A percentile compares a stretch with the other conserved stretches of the same genome.
phyloP scores from a whole-genome alignment of 2,888 invertebrate genomes.

The Bugula neritina region DNA sequence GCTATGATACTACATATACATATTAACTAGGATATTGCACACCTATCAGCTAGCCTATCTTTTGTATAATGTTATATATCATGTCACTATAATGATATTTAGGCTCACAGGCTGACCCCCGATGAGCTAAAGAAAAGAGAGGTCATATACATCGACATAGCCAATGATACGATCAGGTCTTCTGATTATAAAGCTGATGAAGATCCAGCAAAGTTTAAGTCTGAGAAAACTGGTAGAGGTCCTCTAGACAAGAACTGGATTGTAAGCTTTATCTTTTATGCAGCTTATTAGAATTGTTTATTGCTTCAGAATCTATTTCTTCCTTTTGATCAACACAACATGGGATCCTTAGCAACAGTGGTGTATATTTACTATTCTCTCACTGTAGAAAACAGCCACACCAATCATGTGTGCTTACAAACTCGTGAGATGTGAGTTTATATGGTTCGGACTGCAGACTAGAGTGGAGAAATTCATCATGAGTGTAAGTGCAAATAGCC shows the following conservation, averaged over 20 bases:
- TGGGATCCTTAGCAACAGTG: too few species aligned
- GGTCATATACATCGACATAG: slow-evolving; percentile 87
- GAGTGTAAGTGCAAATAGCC: slow-evolving; percentile 56
- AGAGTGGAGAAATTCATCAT: slow-evolving; percentile 90
- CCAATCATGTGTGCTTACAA: slow-evolving; percentile 98
- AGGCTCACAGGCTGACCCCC: slow-evolving; percentile 86
- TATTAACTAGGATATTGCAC: too few species aligned
- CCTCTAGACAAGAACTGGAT: slow-evolving; percentile 74
- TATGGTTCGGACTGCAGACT: slow-evolving; percentile 91
- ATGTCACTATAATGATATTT: too few species aligned
- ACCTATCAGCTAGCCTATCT: too few species aligned
- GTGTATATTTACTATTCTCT: not conserved
- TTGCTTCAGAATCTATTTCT: too few species aligned
- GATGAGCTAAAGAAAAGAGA: slow-evolving; percentile 84
- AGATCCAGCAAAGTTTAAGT: slow-evolving; percentile 81
- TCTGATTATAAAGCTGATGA: slow-evolving; percentile 83
- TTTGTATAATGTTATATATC: too few species aligned
- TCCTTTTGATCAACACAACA: too few species aligned
- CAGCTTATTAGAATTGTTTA: too few species aligned
- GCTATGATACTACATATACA: too few species aligned
- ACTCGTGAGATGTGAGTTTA: slow-evolving; percentile 92
- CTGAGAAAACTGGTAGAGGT: slow-evolving; percentile 86
- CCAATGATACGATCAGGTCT: slow-evolving; percentile 66
- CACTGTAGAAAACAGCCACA: slow-evolving; percentile 47
- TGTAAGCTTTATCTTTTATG: slow-evolving; percentile 35